These are phyloP conservation scores for Drosophila ficusphila DNA, from an alignment of 1,140 invertebrate genomes.

Conservation along the genomic window DNA sequence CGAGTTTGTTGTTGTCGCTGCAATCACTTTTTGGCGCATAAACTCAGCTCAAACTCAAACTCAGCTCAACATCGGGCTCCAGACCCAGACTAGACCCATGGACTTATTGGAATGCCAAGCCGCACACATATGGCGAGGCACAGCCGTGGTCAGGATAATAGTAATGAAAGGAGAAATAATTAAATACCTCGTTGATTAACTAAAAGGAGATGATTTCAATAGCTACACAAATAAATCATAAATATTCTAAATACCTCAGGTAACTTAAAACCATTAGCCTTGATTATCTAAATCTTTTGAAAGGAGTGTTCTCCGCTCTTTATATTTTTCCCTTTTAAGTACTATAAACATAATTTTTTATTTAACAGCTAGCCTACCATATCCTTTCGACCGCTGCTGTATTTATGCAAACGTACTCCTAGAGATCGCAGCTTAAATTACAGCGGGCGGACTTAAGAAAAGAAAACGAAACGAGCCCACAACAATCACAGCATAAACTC, in stretches of 20 bases:
- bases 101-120: slow-evolving; percentile 59
- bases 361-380: not conserved
- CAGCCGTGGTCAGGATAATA: not conserved
- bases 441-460: slow-evolving; percentile 6
- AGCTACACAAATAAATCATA: no score
- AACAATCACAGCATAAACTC: slow-evolving; percentile 38
- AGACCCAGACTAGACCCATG: slow-evolving; percentile 45
- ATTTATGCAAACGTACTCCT: not conserved
- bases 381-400: not conserved
- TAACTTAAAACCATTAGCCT: not conserved
- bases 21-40: slow-evolving; percentile 67
- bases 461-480: slow-evolving; percentile 21
- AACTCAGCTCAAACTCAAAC: slow-evolving; percentile 14
- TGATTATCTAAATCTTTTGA: not conserved
- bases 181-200: no score
- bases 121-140: slow-evolving; percentile 21
- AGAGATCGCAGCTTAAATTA: slow-evolving; percentile 6
- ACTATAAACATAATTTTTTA: no score
- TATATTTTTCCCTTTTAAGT: no score
- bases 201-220: no score
- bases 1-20: slow-evolving; percentile 67
- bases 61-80: slow-evolving; percentile 29
- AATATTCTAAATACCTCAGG: no score
- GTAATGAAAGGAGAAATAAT: not conserved
- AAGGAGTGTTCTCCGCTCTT: not conserved